These are phyloP conservation scores for Umimayanthus kanabou DNA, from an alignment of 92 coral and sea anemone species.

Conservation along the genomic window DNA sequence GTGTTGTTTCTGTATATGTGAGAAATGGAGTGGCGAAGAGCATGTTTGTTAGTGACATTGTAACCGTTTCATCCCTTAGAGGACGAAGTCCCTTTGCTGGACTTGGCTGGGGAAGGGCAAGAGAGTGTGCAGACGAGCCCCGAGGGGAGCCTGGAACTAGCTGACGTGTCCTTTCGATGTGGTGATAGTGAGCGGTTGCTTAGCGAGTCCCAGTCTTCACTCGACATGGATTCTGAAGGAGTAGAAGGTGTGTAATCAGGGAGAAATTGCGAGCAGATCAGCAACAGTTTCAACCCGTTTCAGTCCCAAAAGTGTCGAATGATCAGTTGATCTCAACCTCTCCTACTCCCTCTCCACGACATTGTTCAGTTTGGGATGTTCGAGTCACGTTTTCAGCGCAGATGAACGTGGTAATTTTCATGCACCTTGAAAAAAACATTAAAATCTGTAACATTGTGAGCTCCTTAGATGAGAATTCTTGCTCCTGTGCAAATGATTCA, in stretches of 20 bases:
- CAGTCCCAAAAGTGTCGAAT: too few relatives aligned
- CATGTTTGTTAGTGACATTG: not conserved
- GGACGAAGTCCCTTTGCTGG: constrained; percentile 23
- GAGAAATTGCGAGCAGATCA: not conserved
- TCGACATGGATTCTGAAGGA: constrained; percentile 32
- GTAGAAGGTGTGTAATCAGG: constrained; percentile 11
- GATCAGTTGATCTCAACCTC: too few relatives aligned
- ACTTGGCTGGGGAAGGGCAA: not conserved
- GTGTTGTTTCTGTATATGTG: too few relatives aligned
- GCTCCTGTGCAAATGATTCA: too few relatives aligned
- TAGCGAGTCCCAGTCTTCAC: constrained; percentile 38
- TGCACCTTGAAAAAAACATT: not conserved
- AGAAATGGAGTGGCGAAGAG: too few relatives aligned
- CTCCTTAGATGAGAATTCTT: too few relatives aligned
- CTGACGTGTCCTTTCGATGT: constrained; percentile 61
- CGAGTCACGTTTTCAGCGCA: too few relatives aligned
- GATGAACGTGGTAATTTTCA: not conserved
- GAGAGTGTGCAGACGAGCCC: constrained; percentile 18
- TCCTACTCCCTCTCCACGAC: too few relatives aligned
- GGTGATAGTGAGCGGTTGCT: constrained; percentile 67
- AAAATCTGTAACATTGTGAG: too few relatives aligned
- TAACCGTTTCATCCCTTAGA: not conserved
- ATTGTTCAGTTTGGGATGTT: too few relatives aligned
- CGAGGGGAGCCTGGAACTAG: constrained; percentile 70
- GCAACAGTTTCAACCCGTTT: too few relatives aligned